A percentile compares a stretch with the other conserved stretches of the same genome.
Evolutionary conservation across 2,888 invertebrate genomes (phyloP).

Genomic region (Chaetogeoica ovagalla): DNA sequence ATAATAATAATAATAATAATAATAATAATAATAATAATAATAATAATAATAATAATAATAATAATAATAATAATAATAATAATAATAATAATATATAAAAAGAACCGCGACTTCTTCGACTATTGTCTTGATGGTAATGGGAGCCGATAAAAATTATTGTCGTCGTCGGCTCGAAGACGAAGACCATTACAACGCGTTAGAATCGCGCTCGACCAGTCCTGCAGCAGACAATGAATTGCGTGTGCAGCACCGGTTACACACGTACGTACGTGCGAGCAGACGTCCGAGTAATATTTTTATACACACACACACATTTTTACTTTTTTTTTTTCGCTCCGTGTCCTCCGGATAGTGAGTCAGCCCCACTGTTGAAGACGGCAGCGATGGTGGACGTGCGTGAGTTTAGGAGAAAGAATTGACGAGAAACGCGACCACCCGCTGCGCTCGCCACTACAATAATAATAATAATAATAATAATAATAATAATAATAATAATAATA

Average conservation of each 20-base stretch:
- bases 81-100: no score
- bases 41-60: no score
- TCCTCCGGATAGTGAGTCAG: neutral
- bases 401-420: neutral
- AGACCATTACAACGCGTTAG: no score
- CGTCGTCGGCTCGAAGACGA: neutral
- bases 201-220: neutral
- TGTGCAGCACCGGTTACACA: neutral
- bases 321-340: neutral
- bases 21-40: no score
- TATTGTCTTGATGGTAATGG: neutral
- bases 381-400: neutral
- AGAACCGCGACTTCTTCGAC: neutral
- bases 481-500: no score
- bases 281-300: neutral
- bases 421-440: neutral
- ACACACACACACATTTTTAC: neutral
- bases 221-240: constrained; percentile 22
- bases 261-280: neutral
- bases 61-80: no score
- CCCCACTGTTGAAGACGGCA: neutral
- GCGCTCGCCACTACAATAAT: no score
- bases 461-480: no score
- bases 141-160: neutral
- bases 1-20: no score